A percentile compares a stretch with the other conserved stretches of the same genome.
Conservation (phyloP, 2,113 vertebrate genomes). For the Pterocles burchelli region DNA sequence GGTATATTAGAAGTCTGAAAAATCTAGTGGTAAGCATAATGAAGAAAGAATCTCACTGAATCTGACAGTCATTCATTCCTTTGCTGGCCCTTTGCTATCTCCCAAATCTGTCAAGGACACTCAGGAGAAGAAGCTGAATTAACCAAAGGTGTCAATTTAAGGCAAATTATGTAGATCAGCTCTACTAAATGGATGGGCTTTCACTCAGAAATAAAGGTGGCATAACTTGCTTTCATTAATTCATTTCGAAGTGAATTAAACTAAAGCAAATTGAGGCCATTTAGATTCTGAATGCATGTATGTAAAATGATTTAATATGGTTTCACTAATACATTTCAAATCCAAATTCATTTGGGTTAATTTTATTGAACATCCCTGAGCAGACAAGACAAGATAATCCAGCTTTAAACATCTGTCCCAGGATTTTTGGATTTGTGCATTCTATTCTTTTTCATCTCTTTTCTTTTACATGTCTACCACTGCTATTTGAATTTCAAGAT, state of each 20-base stretch:
- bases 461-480: neutral
- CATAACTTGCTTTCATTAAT: neutral
- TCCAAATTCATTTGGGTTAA: constrained; percentile 25
- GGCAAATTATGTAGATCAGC: neutral
- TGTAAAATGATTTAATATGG: neutral
- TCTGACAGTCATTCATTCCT: neutral
- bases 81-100: neutral
- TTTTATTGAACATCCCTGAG: constrained; percentile 4
- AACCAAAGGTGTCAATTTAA: neutral
- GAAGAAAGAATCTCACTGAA: neutral
- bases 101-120: neutral
- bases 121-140: neutral
- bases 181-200: neutral
- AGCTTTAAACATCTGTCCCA: neutral
- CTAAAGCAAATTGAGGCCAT: constrained; percentile 6
- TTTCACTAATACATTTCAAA: constrained; percentile 7
- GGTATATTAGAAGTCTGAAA: neutral
- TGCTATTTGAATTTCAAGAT: constrained; percentile 22
- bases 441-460: neutral
- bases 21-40: neutral
- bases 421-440: neutral
- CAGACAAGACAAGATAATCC: neutral
- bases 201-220: neutral
- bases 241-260: neutral
- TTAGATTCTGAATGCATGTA: neutral